phyloP scores from a whole-genome alignment of 37 sponge, comb jelly and placozoan species.

The Ianthella basta region DNA sequence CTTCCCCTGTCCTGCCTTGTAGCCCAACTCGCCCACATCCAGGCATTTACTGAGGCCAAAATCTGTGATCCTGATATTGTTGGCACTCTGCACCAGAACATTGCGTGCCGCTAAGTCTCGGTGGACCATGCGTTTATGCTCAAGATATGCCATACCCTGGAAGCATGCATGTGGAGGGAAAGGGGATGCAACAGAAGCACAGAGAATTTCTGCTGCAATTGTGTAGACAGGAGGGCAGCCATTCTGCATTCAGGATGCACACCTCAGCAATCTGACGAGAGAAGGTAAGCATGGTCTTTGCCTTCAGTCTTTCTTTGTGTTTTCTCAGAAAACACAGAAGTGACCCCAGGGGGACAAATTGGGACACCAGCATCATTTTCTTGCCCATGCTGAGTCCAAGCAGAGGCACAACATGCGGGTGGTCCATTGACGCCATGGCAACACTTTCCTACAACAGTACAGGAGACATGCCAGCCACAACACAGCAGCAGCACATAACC shows the following conservation, averaged over 20 bases:
- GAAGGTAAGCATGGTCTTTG: conserved; percentile 70
- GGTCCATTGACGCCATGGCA: conserved; percentile 88
- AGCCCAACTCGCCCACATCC: conserved; percentile 75
- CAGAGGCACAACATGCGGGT: conserved; percentile 81
- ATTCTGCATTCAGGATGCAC: neutral
- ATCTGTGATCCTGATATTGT: conserved; percentile 89
- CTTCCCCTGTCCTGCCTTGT: conserved; percentile 71
- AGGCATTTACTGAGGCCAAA: conserved; percentile 90
- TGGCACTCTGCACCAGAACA: conserved; percentile 83
- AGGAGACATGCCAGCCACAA: neutral
- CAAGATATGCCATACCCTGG: conserved; percentile 92
- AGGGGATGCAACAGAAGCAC: neutral
- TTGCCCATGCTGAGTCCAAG: conserved; percentile 83
- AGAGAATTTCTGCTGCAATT: too few relatives aligned
- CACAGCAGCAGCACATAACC: too few relatives aligned
- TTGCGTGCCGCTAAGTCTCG: conserved; percentile 92
- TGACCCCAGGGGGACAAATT: conserved; percentile 90
- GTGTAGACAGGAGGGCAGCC: too few relatives aligned
- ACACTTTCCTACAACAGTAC: conserved; percentile 72
- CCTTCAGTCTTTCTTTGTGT: conserved; percentile 67
- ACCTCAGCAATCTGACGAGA: conserved; percentile 76
- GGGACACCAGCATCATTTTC: conserved; percentile 86
- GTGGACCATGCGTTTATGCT: conserved; percentile 85
- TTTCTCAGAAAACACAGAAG: conserved; percentile 86
- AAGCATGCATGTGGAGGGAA: neutral